Evolutionary conservation across 2,888 invertebrate species (phyloP).

Genomic region (Spilosoma lubricipeda): DNA sequence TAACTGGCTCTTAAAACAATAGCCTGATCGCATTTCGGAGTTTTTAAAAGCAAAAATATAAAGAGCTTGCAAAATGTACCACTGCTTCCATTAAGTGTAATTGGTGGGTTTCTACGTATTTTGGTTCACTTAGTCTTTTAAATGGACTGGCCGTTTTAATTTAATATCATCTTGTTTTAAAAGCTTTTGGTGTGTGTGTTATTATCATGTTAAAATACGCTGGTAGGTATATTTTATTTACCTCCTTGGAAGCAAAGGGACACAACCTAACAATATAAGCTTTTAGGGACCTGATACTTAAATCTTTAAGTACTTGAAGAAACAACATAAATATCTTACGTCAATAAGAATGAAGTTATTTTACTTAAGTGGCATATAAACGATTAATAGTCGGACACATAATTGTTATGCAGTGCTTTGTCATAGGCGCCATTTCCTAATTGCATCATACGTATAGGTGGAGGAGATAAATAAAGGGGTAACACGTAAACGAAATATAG

Average conservation of each 20-base stretch:
- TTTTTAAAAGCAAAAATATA: not conserved
- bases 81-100: not conserved
- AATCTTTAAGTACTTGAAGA: not conserved
- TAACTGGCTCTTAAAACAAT: not conserved
- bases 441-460: too few relatives aligned
- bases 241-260: not conserved
- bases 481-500: too few relatives aligned
- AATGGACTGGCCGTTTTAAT: not conserved
- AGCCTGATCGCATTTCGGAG: not conserved
- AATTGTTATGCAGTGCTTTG: not conserved
- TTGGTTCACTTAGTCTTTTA: not conserved
- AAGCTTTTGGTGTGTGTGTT: not conserved
- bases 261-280: not conserved
- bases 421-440: not conserved
- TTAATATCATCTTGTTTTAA: not conserved
- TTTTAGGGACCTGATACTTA: not conserved
- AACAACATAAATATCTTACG: not conserved
- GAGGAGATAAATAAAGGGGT: too few relatives aligned
- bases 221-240: not conserved
- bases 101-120: not conserved
- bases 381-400: too few relatives aligned
- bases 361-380: not conserved
- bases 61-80: slow-evolving; percentile 1
- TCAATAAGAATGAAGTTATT: not conserved
- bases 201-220: not conserved